Evolutionary conservation across 2,888 invertebrate species (phyloP), one percentile per base, ranked within the genome.

Genomic region (Notocelia uddmanniana): DNA sequence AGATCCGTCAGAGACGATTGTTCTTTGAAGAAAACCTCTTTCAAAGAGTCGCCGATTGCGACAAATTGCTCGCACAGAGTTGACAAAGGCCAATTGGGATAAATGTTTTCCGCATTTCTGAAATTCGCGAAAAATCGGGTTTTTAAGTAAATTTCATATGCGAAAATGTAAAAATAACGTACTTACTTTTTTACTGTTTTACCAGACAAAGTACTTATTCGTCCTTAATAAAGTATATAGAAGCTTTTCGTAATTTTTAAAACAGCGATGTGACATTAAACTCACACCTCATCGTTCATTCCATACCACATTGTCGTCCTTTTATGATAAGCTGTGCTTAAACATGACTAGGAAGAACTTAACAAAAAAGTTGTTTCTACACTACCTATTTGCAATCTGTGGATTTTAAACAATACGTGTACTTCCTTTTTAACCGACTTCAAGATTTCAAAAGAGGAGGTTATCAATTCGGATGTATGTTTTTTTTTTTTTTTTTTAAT

Each of bases 51-150:
- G 66, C 73, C 77, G 74, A 71, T 77, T 68, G 76, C 74, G 75
- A 79, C 80, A 85, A 84, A 83, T 82, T 79, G 81, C 79, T 79
- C 79, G 76, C 75, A 74, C 74, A 71, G 79, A 75, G 78, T 80
- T 55, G 81, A 83, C 81, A 82, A 82, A 81, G 77, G 80, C 81
- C 81, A 81, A 81, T 77, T 79, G 76, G 77, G 77, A 78, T 79
- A 85, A 82, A 83, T 74, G 82, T 79, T 82, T 79, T 80, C 76
- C 77, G 78, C 75, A 77, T 84, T 82, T 82, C 82, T 78, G 77
- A 74, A 72, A 74, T 68, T 70, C 50, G 37, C 23, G 64, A 59
- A 66, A 69, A 64, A 60, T 69, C 34, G 60, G 55, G 67, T 64
- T 70, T n/a, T 54, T 70, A 64, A 45, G 60, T 52, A 63, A 71